phyloP scores from a whole-genome alignment of 1,140 invertebrate genomes.

The Pristionchus pacificus region DNA sequence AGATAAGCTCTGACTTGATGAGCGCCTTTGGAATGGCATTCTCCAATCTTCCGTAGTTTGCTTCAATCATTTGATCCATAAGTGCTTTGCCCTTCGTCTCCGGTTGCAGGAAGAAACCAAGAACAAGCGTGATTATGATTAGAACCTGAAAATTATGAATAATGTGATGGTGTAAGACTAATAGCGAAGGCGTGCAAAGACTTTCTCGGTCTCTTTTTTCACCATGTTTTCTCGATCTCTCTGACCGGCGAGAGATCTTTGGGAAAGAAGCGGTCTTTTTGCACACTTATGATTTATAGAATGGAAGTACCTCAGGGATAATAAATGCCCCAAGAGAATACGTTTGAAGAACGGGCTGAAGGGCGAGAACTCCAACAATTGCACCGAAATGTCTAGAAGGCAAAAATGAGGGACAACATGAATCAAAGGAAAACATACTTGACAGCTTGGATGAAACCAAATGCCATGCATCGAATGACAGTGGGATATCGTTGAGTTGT shows the following conservation, averaged over 20 bases:
- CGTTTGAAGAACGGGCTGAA: constrained; percentile 37
- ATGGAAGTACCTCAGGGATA: constrained; percentile 32
- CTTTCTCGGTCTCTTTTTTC: no score
- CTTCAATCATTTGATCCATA: constrained; percentile 51
- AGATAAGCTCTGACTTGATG: constrained; percentile 23
- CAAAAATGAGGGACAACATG: neutral
- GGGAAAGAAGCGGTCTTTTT: no score
- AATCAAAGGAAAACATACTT: constrained; percentile 32
- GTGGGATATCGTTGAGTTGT: constrained; percentile 47
- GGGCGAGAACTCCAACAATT: constrained; percentile 44
- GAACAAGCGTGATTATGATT: constrained; percentile 43
- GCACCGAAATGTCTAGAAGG: constrained; percentile 43
- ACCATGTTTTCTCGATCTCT: no score
- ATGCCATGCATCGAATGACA: constrained; percentile 50
- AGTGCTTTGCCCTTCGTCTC: constrained; percentile 54
- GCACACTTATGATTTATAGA: neutral
- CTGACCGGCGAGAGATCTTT: no score
- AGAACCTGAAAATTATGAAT: constrained; percentile 25
- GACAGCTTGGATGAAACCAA: constrained; percentile 44
- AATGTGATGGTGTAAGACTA: no score
- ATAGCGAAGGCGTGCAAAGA: no score
- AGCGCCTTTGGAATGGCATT: constrained; percentile 45
- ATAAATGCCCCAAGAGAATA: constrained; percentile 44
- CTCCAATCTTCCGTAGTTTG: constrained; percentile 46
- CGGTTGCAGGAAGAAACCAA: constrained; percentile 50